These are phyloP conservation scores for Caenorhabditis afra DNA, from an alignment of 2,888 invertebrate genomes.

Conservation along the genomic window DNA sequence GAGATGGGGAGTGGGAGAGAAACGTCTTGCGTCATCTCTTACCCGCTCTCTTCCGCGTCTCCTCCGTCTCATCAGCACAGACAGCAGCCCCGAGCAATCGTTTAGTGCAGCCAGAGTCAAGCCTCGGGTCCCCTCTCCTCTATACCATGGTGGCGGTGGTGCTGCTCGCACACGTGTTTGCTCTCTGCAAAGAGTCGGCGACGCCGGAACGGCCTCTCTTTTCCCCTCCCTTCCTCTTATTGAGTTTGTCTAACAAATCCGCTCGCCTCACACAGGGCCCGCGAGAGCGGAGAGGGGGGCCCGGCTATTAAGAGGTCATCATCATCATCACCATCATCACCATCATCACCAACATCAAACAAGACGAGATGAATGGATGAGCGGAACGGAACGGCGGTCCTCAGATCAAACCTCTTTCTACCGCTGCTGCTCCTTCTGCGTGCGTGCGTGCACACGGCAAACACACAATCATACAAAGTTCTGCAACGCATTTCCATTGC, in stretches of 20 bases:
- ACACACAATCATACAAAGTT: background rate
- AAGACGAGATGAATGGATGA: too few species aligned
- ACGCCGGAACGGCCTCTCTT: conserved; percentile 10
- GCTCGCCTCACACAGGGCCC: background rate
- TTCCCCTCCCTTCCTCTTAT: too few species aligned
- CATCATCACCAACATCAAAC: too few species aligned
- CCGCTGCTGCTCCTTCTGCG: background rate
- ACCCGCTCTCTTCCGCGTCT: conserved; percentile 3
- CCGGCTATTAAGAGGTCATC: conserved; percentile 4
- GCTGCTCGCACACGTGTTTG: conserved; percentile 41
- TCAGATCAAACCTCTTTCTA: conserved; percentile 11
- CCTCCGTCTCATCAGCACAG: background rate
- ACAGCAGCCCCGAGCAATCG: conserved; percentile 23
- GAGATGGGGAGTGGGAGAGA: background rate
- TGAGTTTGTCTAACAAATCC: conserved; percentile 32
- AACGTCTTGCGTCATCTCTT: conserved; percentile 27
- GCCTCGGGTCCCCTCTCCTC: too few species aligned
- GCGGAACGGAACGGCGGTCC: too few species aligned
- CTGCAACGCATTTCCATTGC: conserved; percentile 45
- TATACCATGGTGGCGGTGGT: conserved; percentile 11
- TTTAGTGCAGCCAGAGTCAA: conserved; percentile 33
- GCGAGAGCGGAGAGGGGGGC: too few species aligned
- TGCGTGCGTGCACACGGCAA: too few species aligned
- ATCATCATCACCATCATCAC: background rate
- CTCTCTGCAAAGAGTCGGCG: conserved; percentile 47